Conservation (phyloP, 2,113 vertebrate species). For the Pristiophorus japonicus region DNA sequence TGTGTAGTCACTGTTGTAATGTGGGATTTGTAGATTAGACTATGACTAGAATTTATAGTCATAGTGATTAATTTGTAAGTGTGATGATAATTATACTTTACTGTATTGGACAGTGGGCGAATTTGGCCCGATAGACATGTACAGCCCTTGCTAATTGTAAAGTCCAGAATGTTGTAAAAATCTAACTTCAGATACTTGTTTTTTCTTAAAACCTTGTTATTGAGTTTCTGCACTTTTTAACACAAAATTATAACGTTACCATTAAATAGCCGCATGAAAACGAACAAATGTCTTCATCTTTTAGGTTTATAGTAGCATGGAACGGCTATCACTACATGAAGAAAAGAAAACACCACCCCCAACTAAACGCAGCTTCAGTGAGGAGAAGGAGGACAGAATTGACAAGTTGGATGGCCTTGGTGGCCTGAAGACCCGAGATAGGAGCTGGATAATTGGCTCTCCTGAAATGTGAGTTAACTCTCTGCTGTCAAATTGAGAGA, state of each 20-base stretch:
- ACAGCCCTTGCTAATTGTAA: background rate
- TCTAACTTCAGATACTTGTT: background rate
- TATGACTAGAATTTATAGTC: background rate
- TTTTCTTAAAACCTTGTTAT: background rate
- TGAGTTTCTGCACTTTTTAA: constrained; percentile 1
- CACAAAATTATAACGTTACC: too few relatives aligned
- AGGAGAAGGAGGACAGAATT: constrained; percentile 67
- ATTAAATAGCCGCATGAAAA: background rate
- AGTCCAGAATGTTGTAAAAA: background rate
- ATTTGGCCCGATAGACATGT: background rate
- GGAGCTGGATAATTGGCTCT: constrained; percentile 86
- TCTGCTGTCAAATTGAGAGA: background rate
- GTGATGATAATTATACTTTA: background rate
- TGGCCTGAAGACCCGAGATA: constrained; percentile 73
- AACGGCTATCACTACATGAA: constrained; percentile 83
- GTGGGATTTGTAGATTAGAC: too few relatives aligned
- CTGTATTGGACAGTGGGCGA: background rate
- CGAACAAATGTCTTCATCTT: background rate
- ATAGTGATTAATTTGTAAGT: background rate
- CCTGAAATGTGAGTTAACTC: constrained; percentile 80
- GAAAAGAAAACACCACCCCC: constrained; percentile 79
- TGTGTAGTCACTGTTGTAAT: too few relatives aligned
- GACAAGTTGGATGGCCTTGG: constrained; percentile 73
- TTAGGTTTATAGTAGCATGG: constrained; percentile 96
- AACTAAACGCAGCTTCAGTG: constrained; percentile 87